Base-by-base conservation (phyloP, 2,797 vertebrate species). In the Holocentrus rufus region DNA sequence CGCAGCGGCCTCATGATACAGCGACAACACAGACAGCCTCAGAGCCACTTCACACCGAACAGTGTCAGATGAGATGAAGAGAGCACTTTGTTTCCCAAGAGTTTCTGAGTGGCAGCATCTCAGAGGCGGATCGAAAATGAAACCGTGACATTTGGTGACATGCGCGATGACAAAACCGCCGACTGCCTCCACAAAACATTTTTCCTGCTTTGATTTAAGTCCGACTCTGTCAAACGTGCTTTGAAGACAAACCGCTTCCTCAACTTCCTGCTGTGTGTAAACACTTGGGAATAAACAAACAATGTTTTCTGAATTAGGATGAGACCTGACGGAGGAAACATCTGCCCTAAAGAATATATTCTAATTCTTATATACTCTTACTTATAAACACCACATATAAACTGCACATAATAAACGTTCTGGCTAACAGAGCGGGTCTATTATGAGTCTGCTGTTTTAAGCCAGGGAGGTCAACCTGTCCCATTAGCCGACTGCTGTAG, bases 71-170 rank as follows among this genome's bases (percentile, higher is more conserved):
- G 25, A 63, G 44, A 34, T 7, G 50, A 47, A 25, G 27, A 27
- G 65, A 25, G 63, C 67, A 13, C 49, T 54, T 36, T 7, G 64
- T 57, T 4, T 34, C 30, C 52, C 46, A 22, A 8, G 23, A 72
- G 76, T 31, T 3, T 11, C 57, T 2, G 30, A 22, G 65, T 53
- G 10, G 34, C 8, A 56, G 65, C 54, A 58, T 58, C 60, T 79
- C 34, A 27, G 49, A 47, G 20, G 65, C 23, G 17, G 67, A 52
- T 3, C 34, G 50, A 59, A 74, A 68, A 65, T 72, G 54, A 77
- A 80, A 56, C 46, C 1, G 15, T 72, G 73, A 83, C 70, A 74
- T 55, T 46, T 3, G 15, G 20, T 59, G 65, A 80, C 81, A 77
- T 67, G 69, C 25, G 64, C 77, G 53, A 58, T 5, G 56, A 59